A percentile compares a stretch with the other conserved stretches of the same genome.
Conservation (phyloP, 2,888 invertebrate genomes). For the Epinotia ramella region DNA sequence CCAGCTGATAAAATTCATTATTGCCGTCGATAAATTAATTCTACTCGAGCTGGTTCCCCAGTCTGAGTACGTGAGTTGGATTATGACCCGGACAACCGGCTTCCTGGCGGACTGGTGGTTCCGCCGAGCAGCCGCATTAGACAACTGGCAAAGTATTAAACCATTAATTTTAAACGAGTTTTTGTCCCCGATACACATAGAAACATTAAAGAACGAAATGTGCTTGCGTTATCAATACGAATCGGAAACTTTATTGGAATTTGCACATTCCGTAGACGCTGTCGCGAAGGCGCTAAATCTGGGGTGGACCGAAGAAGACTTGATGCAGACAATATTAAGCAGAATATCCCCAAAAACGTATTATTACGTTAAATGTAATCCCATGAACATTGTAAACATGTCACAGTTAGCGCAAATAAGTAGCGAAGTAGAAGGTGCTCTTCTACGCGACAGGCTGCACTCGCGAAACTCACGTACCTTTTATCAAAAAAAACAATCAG, state of each 20-base stretch:
- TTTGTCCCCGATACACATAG: neutral
- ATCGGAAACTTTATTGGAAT: slow-evolving; percentile 9
- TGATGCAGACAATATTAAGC: neutral
- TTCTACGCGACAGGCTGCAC: slow-evolving; percentile 10
- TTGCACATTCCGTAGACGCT: slow-evolving; percentile 4
- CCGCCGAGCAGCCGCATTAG: neutral
- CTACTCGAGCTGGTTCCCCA: too few relatives aligned
- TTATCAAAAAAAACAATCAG: neutral
- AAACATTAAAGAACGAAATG: slow-evolving; percentile 20
- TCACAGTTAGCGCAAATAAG: slow-evolving; percentile 22
- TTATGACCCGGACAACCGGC: too few relatives aligned
- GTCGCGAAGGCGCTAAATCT: too few relatives aligned
- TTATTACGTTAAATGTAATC: slow-evolving; percentile 19
- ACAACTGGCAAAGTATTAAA: neutral
- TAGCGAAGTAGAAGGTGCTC: slow-evolving; percentile 23
- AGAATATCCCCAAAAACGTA: slow-evolving; percentile 8
- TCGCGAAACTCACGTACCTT: neutral
- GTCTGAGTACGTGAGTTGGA: too few relatives aligned
- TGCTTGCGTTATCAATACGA: slow-evolving; percentile 20
- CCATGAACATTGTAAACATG: slow-evolving; percentile 11
- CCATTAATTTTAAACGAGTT: too few relatives aligned
- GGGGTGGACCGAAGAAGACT: too few relatives aligned
- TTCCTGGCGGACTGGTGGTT: slow-evolving; percentile 25
- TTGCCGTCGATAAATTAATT: too few relatives aligned
- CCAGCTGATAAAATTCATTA: too few relatives aligned